phyloP scores from a whole-genome alignment of 2,888 invertebrate species.

The Agrotis exclamationis region DNA sequence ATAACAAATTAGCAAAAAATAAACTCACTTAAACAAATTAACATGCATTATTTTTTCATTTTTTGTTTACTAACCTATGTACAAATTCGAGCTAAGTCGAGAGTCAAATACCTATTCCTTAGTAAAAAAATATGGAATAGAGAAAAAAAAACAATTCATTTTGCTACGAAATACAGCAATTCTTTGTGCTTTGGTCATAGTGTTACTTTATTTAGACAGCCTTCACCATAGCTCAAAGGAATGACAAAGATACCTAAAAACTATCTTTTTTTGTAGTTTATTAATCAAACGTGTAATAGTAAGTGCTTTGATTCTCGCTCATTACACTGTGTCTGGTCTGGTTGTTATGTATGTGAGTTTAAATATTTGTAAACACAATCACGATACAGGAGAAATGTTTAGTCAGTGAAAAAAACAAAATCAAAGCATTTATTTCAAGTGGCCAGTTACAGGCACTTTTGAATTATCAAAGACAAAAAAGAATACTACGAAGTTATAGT shows the following conservation, averaged over 20 bases:
- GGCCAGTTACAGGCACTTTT: too few species aligned
- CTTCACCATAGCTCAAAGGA: conserved; percentile 45
- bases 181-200: conserved; percentile 74
- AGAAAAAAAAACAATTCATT: background rate
- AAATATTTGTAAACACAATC: too few species aligned
- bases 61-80: conserved; percentile 64
- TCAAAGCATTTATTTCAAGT: too few species aligned
- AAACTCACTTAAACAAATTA: conserved; percentile 47
- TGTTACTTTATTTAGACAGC: conserved; percentile 44
- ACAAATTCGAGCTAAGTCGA: conserved; percentile 55
- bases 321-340: too few species aligned
- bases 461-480: too few species aligned
- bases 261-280: too few species aligned
- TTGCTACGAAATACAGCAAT: conserved; percentile 25
- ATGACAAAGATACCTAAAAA: conserved; percentile 28
- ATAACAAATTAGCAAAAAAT: conserved; percentile 48
- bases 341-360: too few species aligned
- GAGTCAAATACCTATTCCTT: conserved; percentile 17
- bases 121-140: conserved; percentile 15
- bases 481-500: too few species aligned
- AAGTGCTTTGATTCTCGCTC: too few species aligned
- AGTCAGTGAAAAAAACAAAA: too few species aligned
- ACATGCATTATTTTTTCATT: conserved; percentile 68
- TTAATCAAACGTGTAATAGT: too few species aligned
- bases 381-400: too few species aligned